Evolutionary conservation across 2,888 invertebrate genomes (phyloP), one percentile per base, ranked within the genome.

Genomic region (Prosopocoilus inquinatus): DNA sequence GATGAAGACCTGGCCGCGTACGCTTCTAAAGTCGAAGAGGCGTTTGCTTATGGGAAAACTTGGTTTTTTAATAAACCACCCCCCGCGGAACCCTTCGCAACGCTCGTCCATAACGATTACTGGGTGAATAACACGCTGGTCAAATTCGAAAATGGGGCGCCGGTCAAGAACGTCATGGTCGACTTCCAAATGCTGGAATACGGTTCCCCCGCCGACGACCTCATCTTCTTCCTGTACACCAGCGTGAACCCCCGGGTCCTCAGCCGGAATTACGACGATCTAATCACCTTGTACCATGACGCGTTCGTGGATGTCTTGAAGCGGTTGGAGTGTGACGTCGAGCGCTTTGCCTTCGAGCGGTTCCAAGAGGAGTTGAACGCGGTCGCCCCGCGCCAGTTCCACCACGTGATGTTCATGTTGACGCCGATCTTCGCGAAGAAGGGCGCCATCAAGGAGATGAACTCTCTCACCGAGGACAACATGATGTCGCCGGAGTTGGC

Each of bases 121-220:
- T 84, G 84, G 84, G 79, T 80, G 9, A 84, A 84, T 64, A 84
- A 84, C 61, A 73, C 82, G 3, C 78, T 84, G 77, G 70, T 83
- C 11, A 78, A 77, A 63, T 76, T 76, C 45, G 49, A 57, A 53
- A 58, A 66, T 34, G 65, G 62, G 5, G 60, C 58, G 51, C 55
- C 61, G 0, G 44, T 50, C 9, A 39, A 47, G n/a, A 60, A 82
- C 0, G 81, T 80, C 65, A 72, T 84, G 50, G 73, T 84, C 0
- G 84, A 85, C 64, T 84, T 83, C 62, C 84, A 84, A 70, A 74
- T 80, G 35, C 76, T 79, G 2, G 68, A 78, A 12, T 80, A 80
- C 51, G 75, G 78, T 3, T 81, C 80, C 9, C 73, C 82, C 1
- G 67, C 75, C 0, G 75, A 78, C 28, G 84, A 84, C 63, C 53